phyloP scores from a whole-genome alignment of 1,140 invertebrate genomes.

The Nomia melanderi region DNA sequence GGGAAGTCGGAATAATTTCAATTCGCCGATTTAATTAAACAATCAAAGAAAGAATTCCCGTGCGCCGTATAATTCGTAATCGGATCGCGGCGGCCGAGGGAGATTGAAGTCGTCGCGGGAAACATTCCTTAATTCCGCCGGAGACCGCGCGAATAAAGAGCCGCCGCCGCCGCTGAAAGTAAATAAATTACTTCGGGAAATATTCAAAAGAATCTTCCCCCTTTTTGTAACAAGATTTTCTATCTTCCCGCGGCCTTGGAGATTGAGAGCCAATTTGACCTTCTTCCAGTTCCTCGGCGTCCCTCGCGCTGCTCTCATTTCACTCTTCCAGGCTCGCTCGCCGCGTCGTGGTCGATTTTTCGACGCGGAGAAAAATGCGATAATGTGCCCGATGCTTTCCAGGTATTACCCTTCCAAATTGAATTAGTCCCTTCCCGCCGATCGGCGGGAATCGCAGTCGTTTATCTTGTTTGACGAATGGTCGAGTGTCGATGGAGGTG shows the following conservation, averaged over 20 bases:
- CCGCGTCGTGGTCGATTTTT: slow-evolving; percentile 32
- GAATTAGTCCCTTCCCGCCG: slow-evolving; percentile 39
- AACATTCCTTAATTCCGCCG: background rate
- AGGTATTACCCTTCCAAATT: slow-evolving; percentile 49
- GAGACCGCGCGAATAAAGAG: background rate
- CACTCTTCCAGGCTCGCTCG: background rate
- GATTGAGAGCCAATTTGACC: slow-evolving; percentile 32
- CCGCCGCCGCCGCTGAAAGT: background rate
- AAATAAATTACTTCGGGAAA: slow-evolving; percentile 3
- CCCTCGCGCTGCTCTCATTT: slow-evolving; percentile 1
- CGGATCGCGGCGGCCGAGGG: too few species aligned
- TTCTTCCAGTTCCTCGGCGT: background rate
- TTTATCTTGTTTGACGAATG: slow-evolving; percentile 38
- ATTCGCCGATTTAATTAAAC: background rate
- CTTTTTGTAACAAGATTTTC: background rate
- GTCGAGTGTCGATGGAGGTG: background rate
- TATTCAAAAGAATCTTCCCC: slow-evolving; percentile 2
- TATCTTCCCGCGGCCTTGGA: background rate
- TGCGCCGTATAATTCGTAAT: too few species aligned
- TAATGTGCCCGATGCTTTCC: slow-evolving; percentile 38
- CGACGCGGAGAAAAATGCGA: slow-evolving; percentile 44
- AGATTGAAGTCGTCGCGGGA: background rate
- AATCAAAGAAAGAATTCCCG: background rate
- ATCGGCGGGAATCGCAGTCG: slow-evolving; percentile 22
- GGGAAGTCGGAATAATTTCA: too few species aligned